Conservation (phyloP, 2,797 vertebrate species). For the Lepus oiostolus region DNA sequence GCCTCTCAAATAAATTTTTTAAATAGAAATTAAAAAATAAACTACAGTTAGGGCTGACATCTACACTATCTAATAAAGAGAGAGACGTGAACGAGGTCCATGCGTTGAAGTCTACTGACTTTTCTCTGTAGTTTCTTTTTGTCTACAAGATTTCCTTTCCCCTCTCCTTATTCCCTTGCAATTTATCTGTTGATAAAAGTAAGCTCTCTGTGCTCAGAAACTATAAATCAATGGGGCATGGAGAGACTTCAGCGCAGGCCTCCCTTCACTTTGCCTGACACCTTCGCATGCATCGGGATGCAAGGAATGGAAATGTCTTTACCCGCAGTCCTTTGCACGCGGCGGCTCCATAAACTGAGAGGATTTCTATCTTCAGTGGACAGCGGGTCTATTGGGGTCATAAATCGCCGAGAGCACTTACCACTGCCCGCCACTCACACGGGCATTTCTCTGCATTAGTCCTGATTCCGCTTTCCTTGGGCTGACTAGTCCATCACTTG, state of each 20-base stretch:
- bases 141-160: neutral
- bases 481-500: neutral
- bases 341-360: neutral
- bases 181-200: neutral
- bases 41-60: no score
- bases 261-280: neutral
- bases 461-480: neutral
- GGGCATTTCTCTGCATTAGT: neutral
- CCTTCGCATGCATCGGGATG: neutral
- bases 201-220: constrained; percentile 5
- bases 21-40: no score
- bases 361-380: neutral
- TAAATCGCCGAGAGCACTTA: neutral
- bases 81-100: neutral
- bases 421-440: neutral
- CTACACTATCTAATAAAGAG: no score
- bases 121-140: constrained; percentile 23
- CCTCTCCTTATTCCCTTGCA: neutral
- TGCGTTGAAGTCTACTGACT: neutral
- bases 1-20: no score
- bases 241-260: neutral
- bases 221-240: neutral
- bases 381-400: neutral
- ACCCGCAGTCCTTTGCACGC: neutral
- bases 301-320: neutral